Conservation (phyloP, 2,797 vertebrate genomes). For the Hippopotamyrus pictus region DNA sequence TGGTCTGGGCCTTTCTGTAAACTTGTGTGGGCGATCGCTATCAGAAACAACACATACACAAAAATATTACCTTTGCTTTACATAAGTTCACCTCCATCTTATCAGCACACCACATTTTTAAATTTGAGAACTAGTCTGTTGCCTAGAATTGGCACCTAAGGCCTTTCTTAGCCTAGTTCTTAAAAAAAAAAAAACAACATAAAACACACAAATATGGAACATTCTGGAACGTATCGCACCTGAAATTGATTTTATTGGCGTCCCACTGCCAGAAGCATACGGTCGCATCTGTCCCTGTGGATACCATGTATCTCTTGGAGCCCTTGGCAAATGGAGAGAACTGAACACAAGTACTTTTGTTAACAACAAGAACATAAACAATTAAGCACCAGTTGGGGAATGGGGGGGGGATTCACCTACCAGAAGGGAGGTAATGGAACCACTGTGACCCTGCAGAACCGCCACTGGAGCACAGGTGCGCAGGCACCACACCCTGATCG, state of each 20-base stretch:
- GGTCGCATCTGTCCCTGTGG: conserved; percentile 92
- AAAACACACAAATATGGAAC: neutral
- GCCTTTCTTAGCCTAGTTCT: neutral
- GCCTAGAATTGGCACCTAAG: neutral
- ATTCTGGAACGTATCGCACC: conserved; percentile 53
- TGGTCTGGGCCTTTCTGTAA: conserved; percentile 86
- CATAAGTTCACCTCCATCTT: neutral
- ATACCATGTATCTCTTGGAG: conserved; percentile 88
- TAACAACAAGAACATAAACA: neutral
- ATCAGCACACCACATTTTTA: neutral
- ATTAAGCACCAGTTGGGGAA: neutral
- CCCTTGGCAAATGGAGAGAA: conserved; percentile 94
- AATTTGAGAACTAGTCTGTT: neutral
- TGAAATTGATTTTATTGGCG: conserved; percentile 79
- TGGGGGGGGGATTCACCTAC: conserved; percentile 49
- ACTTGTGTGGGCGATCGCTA: conserved; percentile 87
- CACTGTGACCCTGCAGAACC: conserved; percentile 91
- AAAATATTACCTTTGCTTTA: neutral
- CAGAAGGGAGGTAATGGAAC: conserved; percentile 95
- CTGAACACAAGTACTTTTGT: conserved; percentile 52
- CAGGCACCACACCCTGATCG: conserved; percentile 95
- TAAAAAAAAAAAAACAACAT: neutral
- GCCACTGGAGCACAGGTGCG: conserved; percentile 92
- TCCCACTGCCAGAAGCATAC: conserved; percentile 99
- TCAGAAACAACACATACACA: conserved; percentile 32